These are phyloP conservation scores for Cyrtorhinus lividipennis DNA, from an alignment of 1,140 invertebrate genomes.

Conservation along the genomic window DNA sequence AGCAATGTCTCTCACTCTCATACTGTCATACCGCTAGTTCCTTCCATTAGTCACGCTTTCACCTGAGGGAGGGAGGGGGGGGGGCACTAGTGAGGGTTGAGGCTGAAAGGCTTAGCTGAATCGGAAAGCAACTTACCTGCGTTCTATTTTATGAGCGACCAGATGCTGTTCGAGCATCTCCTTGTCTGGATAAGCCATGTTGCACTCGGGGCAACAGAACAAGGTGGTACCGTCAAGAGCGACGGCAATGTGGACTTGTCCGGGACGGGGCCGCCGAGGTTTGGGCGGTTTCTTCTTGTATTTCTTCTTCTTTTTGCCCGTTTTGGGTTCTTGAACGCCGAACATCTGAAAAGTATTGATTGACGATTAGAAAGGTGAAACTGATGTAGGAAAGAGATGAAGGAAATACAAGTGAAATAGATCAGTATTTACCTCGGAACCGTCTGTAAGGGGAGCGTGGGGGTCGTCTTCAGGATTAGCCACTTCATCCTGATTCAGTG, in stretches of 20 bases:
- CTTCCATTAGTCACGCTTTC: too few relatives aligned
- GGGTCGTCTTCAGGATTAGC: constrained; percentile 16
- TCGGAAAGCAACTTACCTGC: too few relatives aligned
- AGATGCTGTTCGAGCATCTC: constrained; percentile 65
- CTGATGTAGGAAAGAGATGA: neutral
- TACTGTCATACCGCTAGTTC: too few relatives aligned
- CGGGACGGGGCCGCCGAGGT: constrained; percentile 33
- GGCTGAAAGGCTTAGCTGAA: too few relatives aligned
- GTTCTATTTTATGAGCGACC: constrained; percentile 46
- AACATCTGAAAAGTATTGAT: neutral
- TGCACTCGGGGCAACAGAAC: constrained; percentile 72
- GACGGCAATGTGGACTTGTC: constrained; percentile 64
- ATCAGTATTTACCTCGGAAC: neutral
- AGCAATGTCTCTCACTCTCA: too few relatives aligned
- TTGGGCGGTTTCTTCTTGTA: constrained; percentile 65
- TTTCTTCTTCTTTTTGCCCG: constrained; percentile 53
- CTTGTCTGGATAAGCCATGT: constrained; percentile 70
- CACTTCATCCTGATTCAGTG: constrained; percentile 31
- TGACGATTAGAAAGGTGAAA: neutral
- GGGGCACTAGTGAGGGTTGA: too few relatives aligned
- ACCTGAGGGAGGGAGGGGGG: too few relatives aligned
- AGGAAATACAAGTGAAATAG: neutral
- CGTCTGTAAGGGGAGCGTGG: constrained; percentile 1
- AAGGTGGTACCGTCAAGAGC: constrained; percentile 66
- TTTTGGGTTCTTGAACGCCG: constrained; percentile 31